phyloP scores from a whole-genome alignment of 1,140 invertebrate species.

The Bombus terrestris region DNA sequence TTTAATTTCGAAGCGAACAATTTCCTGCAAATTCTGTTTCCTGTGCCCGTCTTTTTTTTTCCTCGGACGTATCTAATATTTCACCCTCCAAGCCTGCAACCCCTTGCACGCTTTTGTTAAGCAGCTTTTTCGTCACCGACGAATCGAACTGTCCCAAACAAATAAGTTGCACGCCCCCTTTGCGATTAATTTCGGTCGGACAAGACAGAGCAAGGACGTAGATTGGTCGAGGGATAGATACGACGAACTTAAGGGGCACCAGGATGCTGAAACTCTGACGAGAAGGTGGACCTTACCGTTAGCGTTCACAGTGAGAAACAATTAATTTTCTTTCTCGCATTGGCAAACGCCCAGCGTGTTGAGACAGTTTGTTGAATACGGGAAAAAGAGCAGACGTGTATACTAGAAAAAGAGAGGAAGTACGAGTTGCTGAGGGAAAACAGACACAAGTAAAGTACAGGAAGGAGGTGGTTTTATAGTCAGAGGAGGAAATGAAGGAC shows the following conservation, averaged over 20 bases:
- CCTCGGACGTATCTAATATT: background rate
- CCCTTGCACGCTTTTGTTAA: background rate
- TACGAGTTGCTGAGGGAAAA: background rate
- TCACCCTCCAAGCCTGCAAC: background rate
- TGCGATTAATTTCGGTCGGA: conserved; percentile 30
- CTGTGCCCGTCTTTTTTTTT: background rate
- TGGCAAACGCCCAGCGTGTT: conserved; percentile 24
- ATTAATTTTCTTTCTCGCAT: conserved; percentile 44
- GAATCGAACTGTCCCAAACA: conserved; percentile 35
- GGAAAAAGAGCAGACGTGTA: background rate
- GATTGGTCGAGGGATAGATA: background rate
- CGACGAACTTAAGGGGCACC: background rate
- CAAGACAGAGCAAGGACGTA: conserved; percentile 7
- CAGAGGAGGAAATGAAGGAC: background rate
- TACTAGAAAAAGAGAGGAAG: background rate
- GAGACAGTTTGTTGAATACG: background rate
- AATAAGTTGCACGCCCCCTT: conserved; percentile 27
- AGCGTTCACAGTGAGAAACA: conserved; percentile 23
- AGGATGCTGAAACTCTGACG: background rate
- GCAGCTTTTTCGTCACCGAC: conserved; percentile 16
- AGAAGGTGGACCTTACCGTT: conserved; percentile 1
- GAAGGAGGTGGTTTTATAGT: background rate
- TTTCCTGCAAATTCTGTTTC: background rate
- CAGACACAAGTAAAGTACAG: background rate
- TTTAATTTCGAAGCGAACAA: background rate